phyloP scores from a whole-genome alignment of 2,797 vertebrate species.

The Oceanodroma leucorhoa region DNA sequence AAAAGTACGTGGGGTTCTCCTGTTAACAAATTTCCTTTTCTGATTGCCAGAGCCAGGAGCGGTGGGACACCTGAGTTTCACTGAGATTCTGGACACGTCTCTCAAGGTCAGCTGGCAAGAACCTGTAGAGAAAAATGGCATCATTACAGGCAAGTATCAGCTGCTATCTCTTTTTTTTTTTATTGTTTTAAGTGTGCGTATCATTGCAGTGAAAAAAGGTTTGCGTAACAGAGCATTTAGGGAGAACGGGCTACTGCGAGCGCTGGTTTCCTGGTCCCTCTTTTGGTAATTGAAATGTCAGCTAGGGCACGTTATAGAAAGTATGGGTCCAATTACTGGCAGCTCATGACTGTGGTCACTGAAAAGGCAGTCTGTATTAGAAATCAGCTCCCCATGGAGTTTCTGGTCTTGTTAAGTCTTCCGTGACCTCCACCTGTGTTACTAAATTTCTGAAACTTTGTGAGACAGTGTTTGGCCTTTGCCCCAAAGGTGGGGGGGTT shows the following conservation, averaged over 20 bases:
- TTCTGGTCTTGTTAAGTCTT: neutral
- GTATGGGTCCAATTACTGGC: neutral
- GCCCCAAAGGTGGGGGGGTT: neutral
- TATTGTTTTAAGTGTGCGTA: neutral
- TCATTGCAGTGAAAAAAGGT: neutral
- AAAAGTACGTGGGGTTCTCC: neutral
- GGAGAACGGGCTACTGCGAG: neutral
- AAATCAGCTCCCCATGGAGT: neutral
- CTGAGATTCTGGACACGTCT: constrained; percentile 93
- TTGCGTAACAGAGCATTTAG: neutral
- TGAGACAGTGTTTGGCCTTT: neutral
- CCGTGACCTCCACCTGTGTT: neutral
- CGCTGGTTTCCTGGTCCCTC: neutral
- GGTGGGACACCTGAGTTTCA: constrained; percentile 90
- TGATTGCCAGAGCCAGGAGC: constrained; percentile 85
- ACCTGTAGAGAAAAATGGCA: constrained; percentile 90
- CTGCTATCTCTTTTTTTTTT: neutral
- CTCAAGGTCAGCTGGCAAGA: constrained; percentile 95
- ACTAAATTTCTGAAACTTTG: neutral
- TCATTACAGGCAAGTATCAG: constrained; percentile 84
- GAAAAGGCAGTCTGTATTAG: neutral
- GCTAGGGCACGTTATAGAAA: neutral
- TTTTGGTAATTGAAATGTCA: constrained; percentile 22
- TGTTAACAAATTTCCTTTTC: constrained; percentile 43
- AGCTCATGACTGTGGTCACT: neutral